Conservation (phyloP, 2,888 invertebrate species). For the Hecatera dysodea region DNA sequence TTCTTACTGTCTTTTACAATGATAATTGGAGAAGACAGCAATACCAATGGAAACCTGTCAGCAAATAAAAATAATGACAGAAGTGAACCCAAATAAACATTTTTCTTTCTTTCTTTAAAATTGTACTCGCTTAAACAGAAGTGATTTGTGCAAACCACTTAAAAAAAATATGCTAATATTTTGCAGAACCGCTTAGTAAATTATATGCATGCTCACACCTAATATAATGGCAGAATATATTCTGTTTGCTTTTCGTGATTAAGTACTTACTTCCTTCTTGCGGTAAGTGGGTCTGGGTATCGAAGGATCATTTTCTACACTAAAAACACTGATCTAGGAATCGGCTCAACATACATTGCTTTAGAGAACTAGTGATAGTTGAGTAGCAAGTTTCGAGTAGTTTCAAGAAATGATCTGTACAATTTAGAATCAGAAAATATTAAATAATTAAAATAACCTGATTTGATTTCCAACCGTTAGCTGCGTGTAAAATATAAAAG, state of each 20-base stretch:
- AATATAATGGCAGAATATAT: constrained; percentile 8
- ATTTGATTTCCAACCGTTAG: constrained; percentile 57
- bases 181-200: constrained; percentile 19
- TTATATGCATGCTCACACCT: constrained; percentile 7
- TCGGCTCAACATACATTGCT: background rate
- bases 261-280: constrained; percentile 42
- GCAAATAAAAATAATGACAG: constrained; percentile 37
- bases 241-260: constrained; percentile 36
- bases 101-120: too few relatives aligned
- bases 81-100: too few relatives aligned
- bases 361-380: background rate
- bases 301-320: background rate
- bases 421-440: constrained; percentile 13
- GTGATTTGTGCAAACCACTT: constrained; percentile 20
- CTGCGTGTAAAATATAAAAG: constrained; percentile 62
- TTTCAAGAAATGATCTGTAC: background rate
- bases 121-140: constrained; percentile 16
- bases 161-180: constrained; percentile 10
- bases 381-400: background rate
- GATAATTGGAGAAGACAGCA: constrained; percentile 26
- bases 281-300: constrained; percentile 5
- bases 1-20: constrained; percentile 27
- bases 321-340: constrained; percentile 17
- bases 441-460: constrained; percentile 62
- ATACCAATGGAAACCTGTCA: constrained; percentile 28